These are phyloP conservation scores for Eristalis arbustorum DNA, from an alignment of 2,888 invertebrate genomes.

Conservation along the genomic window DNA sequence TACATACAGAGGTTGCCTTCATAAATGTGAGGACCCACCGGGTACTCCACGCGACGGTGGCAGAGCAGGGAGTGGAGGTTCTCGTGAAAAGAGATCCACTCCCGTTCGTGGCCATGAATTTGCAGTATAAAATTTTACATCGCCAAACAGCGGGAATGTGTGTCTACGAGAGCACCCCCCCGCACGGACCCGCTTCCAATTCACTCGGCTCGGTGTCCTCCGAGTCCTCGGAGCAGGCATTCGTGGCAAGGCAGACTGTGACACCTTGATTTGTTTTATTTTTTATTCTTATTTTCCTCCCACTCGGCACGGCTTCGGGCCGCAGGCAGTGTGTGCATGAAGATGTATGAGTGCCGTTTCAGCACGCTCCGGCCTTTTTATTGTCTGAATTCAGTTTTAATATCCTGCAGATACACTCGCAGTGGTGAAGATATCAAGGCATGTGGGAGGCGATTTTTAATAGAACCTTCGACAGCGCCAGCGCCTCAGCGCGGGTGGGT, in stretches of 20 bases:
- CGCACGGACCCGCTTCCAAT: not conserved
- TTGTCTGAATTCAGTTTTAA: slow-evolving; percentile 7
- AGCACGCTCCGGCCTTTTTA: not conserved
- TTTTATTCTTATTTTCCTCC: not conserved
- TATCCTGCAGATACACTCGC: slow-evolving; percentile 22
- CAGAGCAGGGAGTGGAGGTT: not conserved
- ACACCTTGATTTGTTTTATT: not conserved
- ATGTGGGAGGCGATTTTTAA: not conserved
- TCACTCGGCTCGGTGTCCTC: not conserved
- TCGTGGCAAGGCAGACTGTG: not conserved
- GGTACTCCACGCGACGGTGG: not conserved
- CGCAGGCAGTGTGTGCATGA: not conserved
- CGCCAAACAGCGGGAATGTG: not conserved
- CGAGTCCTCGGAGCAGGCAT: not conserved
- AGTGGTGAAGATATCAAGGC: not conserved
- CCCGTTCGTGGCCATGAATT: not conserved
- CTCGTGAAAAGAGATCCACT: not conserved
- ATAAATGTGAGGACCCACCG: not conserved
- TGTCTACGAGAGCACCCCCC: not conserved
- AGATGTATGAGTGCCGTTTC: not conserved
- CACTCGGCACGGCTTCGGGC: not conserved
- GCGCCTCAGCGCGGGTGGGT: not conserved
- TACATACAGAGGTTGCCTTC: slow-evolving; percentile 14
- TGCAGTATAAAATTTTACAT: slow-evolving; percentile 5
- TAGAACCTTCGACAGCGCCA: not conserved